These are phyloP conservation scores for Siniperca knerii DNA, from an alignment of 2,113 vertebrate genomes.

Conservation along the genomic window DNA sequence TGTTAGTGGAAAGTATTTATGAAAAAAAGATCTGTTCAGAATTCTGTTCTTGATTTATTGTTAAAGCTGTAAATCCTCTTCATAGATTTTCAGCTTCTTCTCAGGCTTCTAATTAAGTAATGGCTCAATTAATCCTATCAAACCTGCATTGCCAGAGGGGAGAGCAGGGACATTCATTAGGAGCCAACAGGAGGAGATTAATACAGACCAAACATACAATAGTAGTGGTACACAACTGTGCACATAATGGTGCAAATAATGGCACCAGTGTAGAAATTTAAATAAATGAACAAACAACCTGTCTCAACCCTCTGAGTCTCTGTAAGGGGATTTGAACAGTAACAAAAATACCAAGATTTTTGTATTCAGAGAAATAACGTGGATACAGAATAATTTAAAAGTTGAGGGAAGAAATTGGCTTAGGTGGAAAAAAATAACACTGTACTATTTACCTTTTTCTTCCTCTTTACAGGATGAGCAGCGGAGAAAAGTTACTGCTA, in stretches of 20 bases:
- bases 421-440: neutral
- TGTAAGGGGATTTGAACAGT: neutral
- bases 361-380: neutral
- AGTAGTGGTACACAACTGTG: constrained; percentile 1
- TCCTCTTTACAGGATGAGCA: neutral
- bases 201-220: constrained; percentile 37
- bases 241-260: constrained; percentile 10
- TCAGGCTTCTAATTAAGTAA: constrained; percentile 78
- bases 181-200: constrained; percentile 53
- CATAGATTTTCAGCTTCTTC: constrained; percentile 69
- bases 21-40: constrained; percentile 41
- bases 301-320: neutral
- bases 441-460: neutral
- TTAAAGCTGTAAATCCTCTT: constrained; percentile 68
- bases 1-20: constrained; percentile 62
- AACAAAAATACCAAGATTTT: neutral
- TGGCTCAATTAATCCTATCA: constrained; percentile 75
- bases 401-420: neutral
- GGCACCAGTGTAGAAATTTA: neutral
- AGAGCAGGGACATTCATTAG: constrained; percentile 40
- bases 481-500: neutral
- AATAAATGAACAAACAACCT: constrained; percentile 5
- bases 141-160: constrained; percentile 34
- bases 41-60: constrained; percentile 58
- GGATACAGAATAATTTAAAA: neutral